These are phyloP conservation scores for Pomacea maculata DNA, from an alignment of 1,140 invertebrate genomes.

Conservation along the genomic window DNA sequence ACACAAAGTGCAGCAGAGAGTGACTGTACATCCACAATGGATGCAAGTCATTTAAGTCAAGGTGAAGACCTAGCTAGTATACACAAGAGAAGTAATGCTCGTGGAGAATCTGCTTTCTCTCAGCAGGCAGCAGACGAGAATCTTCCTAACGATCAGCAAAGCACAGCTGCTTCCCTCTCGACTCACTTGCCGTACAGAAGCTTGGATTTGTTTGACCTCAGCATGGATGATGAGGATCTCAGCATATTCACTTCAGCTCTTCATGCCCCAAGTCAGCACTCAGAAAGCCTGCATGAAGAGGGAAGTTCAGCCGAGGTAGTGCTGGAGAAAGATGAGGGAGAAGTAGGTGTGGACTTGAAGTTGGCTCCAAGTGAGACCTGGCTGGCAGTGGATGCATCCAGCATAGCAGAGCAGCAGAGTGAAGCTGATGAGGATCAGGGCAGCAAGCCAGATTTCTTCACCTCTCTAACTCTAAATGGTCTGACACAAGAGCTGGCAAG, in stretches of 20 bases:
- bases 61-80: too few species aligned
- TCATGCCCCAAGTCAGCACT: neutral
- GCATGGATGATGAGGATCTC: conserved; percentile 18
- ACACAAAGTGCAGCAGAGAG: too few species aligned
- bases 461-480: conserved; percentile 58
- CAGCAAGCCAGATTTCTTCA: conserved; percentile 56
- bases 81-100: too few species aligned
- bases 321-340: neutral
- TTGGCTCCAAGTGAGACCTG: conserved; percentile 33
- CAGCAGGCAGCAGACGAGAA: too few species aligned
- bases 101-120: too few species aligned
- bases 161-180: too few species aligned
- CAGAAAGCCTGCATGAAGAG: neutral
- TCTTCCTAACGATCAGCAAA: too few species aligned
- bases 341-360: conserved; percentile 17
- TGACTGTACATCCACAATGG: too few species aligned
- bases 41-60: too few species aligned
- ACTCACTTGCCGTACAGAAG: neutral
- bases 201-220: conserved; percentile 10
- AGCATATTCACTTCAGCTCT: neutral
- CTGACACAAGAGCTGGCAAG: conserved; percentile 59
- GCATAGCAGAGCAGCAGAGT: conserved; percentile 21
- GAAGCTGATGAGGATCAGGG: conserved; percentile 11
- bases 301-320: neutral
- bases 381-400: conserved; percentile 38